Base-by-base conservation (phyloP, 2,888 invertebrate genomes). In the Clunio marinus region DNA sequence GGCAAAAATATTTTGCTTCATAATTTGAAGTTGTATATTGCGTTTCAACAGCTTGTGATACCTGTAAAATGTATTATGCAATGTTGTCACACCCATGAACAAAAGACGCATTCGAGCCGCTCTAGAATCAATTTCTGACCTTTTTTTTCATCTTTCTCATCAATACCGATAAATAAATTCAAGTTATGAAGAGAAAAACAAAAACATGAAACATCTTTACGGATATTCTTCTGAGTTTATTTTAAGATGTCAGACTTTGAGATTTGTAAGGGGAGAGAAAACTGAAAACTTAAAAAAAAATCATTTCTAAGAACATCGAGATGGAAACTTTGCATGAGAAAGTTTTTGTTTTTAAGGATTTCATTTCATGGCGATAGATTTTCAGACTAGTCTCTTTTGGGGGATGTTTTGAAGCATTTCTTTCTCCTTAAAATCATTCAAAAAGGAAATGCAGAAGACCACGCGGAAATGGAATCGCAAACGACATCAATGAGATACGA, bases 81-180 rank as follows among this genome's bases (percentile, higher is more conserved):
- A 57, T 57, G 57, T 57, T 57, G 57, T 57, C 57, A 57, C 57
- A 57, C 25, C 25, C 57, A 13, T 13, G 57, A 57, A 57, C 57
- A 57, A 57, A 57, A n/a, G 57, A 24, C 27, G 27, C 5, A 25
- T 57, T 57, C 24, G 27, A 27, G 7, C 22, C 27, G 57, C 57
- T 57, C 27, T 25, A 57, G 57, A 57, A 57, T 25, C 25, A 27
- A 22, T 27, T 57, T 27, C 27, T 27, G 25, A 13, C 27, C 27
- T 57, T 51, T 15, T 4, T 32, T 32, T 32, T 32, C 32, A 4
- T 32, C 10, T 51, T 57, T 57, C 27, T n/a, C 25, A 3, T 20
- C n/a, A 55, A 17, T 7, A 20, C 20, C 55, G 24, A 55, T 17
- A 17, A 55, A n/a, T n/a, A n/a, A n/a, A 55, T 55, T 17, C 55